phyloP scores from a whole-genome alignment of 1,140 invertebrate species.

The Tetraneura akinire region DNA sequence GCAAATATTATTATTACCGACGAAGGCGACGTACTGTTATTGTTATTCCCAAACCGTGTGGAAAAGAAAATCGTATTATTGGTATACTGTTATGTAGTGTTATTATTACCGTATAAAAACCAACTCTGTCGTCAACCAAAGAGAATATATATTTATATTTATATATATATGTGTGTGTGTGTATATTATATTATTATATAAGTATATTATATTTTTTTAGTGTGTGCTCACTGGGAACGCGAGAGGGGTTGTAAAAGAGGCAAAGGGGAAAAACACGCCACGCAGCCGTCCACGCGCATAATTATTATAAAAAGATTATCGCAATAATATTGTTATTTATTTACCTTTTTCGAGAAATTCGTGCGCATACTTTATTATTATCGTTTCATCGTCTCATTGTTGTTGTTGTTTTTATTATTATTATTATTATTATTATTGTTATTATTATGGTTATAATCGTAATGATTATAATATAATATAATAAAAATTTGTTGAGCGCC shows the following conservation, averaged over 20 bases:
- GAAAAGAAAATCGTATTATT: slow-evolving; percentile 19
- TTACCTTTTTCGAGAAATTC: not conserved
- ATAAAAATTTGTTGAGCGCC: no score
- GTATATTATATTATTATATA: no score
- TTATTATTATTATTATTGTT: not conserved
- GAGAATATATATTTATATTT: no score
- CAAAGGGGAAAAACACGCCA: not conserved
- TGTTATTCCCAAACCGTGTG: slow-evolving; percentile 23
- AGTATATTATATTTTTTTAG: no score
- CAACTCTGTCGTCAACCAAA: slow-evolving; percentile 34
- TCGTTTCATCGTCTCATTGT: no score
- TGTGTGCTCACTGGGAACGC: no score
- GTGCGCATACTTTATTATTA: no score
- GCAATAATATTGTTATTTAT: no score
- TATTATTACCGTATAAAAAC: slow-evolving; percentile 29
- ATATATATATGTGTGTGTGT: no score
- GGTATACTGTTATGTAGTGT: not conserved
- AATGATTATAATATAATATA: no score
- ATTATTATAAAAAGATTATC: slow-evolving; percentile 23
- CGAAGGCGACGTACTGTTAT: slow-evolving; percentile 29
- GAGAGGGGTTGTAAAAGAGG: not conserved
- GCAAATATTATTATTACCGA: slow-evolving; percentile 33
- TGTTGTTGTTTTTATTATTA: not conserved
- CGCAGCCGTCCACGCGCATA: not conserved
- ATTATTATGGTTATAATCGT: no score